Evolutionary conservation across 2,113 vertebrate species (phyloP), one percentile per base, ranked within the genome.

Genomic region (Grantiella picta): DNA sequence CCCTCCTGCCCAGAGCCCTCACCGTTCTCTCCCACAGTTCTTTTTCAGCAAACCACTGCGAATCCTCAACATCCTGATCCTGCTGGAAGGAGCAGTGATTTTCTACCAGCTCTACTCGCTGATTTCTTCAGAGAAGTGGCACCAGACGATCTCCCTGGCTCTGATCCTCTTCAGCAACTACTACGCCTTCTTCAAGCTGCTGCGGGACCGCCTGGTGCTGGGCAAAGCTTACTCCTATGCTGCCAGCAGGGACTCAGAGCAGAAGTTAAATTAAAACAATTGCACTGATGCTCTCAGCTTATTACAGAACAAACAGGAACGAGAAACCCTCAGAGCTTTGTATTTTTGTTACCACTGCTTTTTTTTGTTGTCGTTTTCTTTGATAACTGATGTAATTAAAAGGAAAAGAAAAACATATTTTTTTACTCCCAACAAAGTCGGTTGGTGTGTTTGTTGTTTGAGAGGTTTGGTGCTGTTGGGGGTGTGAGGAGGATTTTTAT

Each of bases 101-200:
- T 98, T 99, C 97, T 99, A 99, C 98, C 99, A 99, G 97, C 98
- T 99, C 7, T 99, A 99, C 97, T 99, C 99, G 0, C 96, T 99
- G 68, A 98, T 99, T 44, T 99, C 99, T 78, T 99, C 99, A 0
- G 99, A 99, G 92, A 99, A 99, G 97, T 99, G 99, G 99, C 99
- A 99, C 97, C 99, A 99, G 97, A 99, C 98, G 1, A 99, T 99
- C 98, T 99, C 99, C 0, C 97, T 99, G 97, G 99, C 99, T 5
- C 98, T 99, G 95, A 99, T 99, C 92, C 99, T 99, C 96, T 99
- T 99, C 98, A 99, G 99, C 98, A 99, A 99, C 98, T 99, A 99
- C 95, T 99, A 99, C 16, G 98, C 99, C 97, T 99, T 99, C 97
- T 99, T 99, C 98, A 99, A 99, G 95, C 98, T 99, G 91, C 98